Conservation (phyloP, 2,888 invertebrate genomes). For the Oscheius sp. region DNA sequence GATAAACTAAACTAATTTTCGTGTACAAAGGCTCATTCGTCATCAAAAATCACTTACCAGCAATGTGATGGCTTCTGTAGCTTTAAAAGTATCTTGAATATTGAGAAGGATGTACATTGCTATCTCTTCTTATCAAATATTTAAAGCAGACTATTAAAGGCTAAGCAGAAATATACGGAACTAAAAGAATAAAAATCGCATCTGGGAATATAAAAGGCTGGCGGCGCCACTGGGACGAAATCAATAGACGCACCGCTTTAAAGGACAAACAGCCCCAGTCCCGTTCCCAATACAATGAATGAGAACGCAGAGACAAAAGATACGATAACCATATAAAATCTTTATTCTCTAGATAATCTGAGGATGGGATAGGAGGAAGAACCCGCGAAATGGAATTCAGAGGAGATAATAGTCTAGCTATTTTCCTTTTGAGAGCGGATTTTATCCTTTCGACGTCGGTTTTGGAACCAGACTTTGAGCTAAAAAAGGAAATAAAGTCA, state of each 20-base stretch:
- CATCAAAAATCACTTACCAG: conserved; percentile 10
- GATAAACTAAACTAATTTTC: not conserved
- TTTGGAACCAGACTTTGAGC: conserved; percentile 57
- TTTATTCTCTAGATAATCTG: not conserved
- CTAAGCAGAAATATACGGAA: not conserved
- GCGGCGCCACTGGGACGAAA: not conserved
- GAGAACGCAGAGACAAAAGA: not conserved
- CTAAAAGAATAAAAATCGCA: not conserved
- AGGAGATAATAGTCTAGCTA: not conserved
- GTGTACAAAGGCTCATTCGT: no score
- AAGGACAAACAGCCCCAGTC: not conserved
- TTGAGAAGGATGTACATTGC: conserved; percentile 28
- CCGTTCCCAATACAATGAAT: not conserved
- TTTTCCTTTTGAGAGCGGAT: conserved; percentile 18
- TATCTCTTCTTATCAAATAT: not conserved
- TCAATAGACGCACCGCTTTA: not conserved
- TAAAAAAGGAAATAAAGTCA: conserved; percentile 31
- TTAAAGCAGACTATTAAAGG: not conserved
- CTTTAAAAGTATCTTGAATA: conserved; percentile 2
- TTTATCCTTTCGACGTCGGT: conserved; percentile 49
- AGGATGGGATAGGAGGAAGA: not conserved
- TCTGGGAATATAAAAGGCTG: not conserved
- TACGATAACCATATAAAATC: not conserved
- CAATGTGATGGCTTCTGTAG: conserved; percentile 7
- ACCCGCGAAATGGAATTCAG: not conserved